Evolutionary conservation across 2,113 vertebrate species (phyloP).

Genomic region (Caranx ignobilis): DNA sequence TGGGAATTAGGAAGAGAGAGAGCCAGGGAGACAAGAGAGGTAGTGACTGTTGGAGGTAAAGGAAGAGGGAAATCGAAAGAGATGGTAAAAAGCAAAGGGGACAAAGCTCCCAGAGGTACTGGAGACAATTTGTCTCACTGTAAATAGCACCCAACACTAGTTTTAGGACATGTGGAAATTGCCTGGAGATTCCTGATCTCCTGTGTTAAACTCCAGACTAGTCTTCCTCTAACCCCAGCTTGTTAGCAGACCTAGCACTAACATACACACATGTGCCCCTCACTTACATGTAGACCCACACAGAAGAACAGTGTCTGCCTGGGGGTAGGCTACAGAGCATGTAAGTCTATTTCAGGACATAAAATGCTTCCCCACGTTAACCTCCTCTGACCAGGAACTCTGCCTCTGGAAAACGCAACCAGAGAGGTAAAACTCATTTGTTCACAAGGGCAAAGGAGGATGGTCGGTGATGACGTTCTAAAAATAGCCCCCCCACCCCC

Average conservation of each 20-base stretch:
- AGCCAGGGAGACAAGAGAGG: conserved; percentile 18
- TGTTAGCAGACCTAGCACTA: conserved; percentile 3
- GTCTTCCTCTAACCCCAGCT: background rate
- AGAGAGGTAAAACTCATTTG: conserved; percentile 57
- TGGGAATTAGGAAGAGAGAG: conserved; percentile 2
- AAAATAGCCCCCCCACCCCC: conserved; percentile 59
- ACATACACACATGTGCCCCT: conserved; percentile 7
- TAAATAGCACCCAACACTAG: conserved; percentile 13
- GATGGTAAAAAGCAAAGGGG: background rate
- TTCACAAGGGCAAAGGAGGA: conserved; percentile 57
- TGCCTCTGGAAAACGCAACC: conserved; percentile 25
- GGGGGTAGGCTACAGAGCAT: conserved; percentile 14
- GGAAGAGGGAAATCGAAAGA: conserved; percentile 1
- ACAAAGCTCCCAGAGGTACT: conserved; percentile 22
- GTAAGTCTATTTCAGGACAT: conserved; percentile 47
- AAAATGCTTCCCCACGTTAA: conserved; percentile 35
- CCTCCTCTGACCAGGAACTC: conserved; percentile 31
- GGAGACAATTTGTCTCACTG: conserved; percentile 32
- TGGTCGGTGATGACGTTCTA: conserved; percentile 54
- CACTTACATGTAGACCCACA: conserved; percentile 10
- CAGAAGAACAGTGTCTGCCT: conserved; percentile 13
- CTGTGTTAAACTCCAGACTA: conserved; percentile 20
- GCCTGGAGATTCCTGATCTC: conserved; percentile 24
- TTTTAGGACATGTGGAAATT: conserved; percentile 41
- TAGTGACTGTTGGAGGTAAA: conserved; percentile 21